Percentiles rank a stretch among this genome's conserved stretches.
These are phyloP conservation scores for Silurus asotus DNA, from an alignment of 2,113 vertebrate species.

Conservation along the genomic window DNA sequence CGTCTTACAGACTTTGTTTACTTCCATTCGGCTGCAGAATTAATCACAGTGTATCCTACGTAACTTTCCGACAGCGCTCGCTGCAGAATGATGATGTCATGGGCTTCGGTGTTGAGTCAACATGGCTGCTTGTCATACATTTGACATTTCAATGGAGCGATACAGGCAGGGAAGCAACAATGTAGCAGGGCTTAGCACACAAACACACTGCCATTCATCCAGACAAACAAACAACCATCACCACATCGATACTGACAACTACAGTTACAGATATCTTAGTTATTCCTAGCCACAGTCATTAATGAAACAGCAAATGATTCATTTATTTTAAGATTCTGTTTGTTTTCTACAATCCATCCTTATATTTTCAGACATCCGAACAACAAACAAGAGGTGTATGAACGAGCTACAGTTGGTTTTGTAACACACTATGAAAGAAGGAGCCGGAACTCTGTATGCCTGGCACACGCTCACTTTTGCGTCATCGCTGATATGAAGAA, in stretches of 20 bases:
- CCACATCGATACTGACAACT: neutral
- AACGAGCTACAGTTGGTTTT: neutral
- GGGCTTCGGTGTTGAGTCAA: constrained; percentile 18
- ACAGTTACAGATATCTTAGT: neutral
- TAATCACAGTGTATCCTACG: constrained; percentile 32
- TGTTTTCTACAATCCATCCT: neutral
- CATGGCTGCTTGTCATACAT: neutral
- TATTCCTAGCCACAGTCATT: neutral
- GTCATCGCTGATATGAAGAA: constrained; percentile 22
- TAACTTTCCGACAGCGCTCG: constrained; percentile 39
- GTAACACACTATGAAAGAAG: neutral
- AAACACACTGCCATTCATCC: constrained; percentile 14
- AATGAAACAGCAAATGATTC: constrained; percentile 11
- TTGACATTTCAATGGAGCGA: constrained; percentile 33
- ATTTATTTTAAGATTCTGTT: constrained; percentile 11
- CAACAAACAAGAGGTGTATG: neutral
- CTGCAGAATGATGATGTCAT: constrained; percentile 29
- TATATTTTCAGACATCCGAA: neutral
- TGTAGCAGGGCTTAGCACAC: neutral
- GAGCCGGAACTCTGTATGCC: neutral
- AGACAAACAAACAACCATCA: constrained; percentile 24
- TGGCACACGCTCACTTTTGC: constrained; percentile 18
- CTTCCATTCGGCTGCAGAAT: constrained; percentile 28
- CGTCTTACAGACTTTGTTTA: constrained; percentile 20
- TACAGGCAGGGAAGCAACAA: neutral